These are phyloP conservation scores for Crossocerus cetratus DNA, from an alignment of 2,888 invertebrate genomes.

Conservation along the genomic window DNA sequence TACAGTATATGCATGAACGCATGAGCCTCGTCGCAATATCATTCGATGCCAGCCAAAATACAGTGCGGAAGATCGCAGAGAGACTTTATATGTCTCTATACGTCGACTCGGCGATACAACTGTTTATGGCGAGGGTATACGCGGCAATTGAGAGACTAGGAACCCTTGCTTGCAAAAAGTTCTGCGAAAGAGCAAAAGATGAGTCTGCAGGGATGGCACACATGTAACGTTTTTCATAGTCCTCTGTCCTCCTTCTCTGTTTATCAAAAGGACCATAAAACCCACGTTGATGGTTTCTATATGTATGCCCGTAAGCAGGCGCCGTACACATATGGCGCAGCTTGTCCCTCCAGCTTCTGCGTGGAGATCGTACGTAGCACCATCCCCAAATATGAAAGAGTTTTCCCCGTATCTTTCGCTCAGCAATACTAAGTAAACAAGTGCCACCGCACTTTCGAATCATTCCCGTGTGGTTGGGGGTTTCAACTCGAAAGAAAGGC, in stretches of 20 bases:
- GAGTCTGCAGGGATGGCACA: conserved; percentile 30
- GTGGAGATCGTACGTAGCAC: conserved; percentile 28
- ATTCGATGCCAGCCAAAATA: too few relatives aligned
- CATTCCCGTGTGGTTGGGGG: neutral
- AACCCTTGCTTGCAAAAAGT: conserved; percentile 38
- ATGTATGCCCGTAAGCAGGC: conserved; percentile 36
- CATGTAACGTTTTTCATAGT: conserved; percentile 48
- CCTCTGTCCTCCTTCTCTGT: conserved; percentile 36
- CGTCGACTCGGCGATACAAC: conserved; percentile 12
- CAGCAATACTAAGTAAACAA: conserved; percentile 17
- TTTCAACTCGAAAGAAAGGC: neutral
- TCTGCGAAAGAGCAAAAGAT: conserved; percentile 13
- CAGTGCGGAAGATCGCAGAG: too few relatives aligned
- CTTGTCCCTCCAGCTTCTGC: conserved; percentile 19
- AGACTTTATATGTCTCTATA: too few relatives aligned
- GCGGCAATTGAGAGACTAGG: neutral
- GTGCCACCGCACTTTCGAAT: neutral
- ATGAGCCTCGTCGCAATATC: too few relatives aligned
- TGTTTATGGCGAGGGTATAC: conserved; percentile 12
- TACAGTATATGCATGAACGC: too few relatives aligned
- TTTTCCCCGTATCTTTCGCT: neutral
- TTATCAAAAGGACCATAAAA: conserved; percentile 59
- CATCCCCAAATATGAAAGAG: neutral
- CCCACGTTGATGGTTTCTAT: conserved; percentile 29
- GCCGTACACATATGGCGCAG: conserved; percentile 8